Percentiles rank a stretch among this genome's conserved stretches.
Conservation (phyloP, 2,888 invertebrate species). For the Pterostichus madidus region DNA sequence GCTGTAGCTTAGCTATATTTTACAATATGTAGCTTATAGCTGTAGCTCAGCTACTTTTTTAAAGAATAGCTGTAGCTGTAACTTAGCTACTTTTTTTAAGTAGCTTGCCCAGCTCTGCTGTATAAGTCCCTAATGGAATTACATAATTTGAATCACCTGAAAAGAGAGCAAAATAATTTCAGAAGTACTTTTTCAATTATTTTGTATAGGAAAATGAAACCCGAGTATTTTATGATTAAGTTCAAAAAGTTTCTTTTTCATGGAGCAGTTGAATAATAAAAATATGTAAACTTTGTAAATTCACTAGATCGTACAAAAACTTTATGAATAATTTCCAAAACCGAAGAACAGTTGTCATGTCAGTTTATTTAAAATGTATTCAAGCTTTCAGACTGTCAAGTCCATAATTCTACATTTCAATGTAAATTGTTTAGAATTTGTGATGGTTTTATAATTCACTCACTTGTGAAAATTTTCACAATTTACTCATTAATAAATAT, state of each 20-base stretch:
- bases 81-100: too few relatives aligned
- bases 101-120: too few relatives aligned
- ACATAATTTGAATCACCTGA: too few relatives aligned
- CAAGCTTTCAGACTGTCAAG: not conserved
- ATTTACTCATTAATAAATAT: not conserved
- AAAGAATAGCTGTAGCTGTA: too few relatives aligned
- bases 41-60: too few relatives aligned
- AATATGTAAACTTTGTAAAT: not conserved
- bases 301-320: not conserved
- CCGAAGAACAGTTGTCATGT: conserved; percentile 16
- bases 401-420: conserved; percentile 9
- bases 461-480: not conserved
- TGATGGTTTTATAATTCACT: not conserved
- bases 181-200: too few relatives aligned
- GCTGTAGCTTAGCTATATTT: too few relatives aligned
- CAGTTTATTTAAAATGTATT: conserved; percentile 35
- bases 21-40: too few relatives aligned
- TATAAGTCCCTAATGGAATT: too few relatives aligned
- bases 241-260: not conserved
- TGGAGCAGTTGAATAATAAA: not conserved
- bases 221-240: not conserved
- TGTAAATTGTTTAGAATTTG: not conserved
- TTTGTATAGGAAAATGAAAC: too few relatives aligned
- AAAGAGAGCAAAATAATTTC: too few relatives aligned
- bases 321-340: conserved; percentile 11